phyloP scores from a whole-genome alignment of 2,888 invertebrate species.

The Drosophila helvetica region DNA sequence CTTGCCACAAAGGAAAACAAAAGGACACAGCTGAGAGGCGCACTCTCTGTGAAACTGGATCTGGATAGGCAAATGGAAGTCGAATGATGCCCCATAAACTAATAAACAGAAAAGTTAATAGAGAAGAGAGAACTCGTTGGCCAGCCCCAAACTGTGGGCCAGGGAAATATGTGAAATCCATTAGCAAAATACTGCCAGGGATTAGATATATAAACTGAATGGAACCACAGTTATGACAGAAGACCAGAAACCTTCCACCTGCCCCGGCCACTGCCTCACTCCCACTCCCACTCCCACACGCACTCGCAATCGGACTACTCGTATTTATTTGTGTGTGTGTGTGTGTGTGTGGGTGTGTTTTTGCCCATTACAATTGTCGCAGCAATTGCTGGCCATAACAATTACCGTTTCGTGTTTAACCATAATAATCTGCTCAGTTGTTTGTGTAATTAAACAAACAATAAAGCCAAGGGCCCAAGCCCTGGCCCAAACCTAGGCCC shows the following conservation, averaged over 20 bases:
- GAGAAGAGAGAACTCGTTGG: slow-evolving; percentile 6
- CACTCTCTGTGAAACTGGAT: slow-evolving; percentile 7
- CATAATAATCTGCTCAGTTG: slow-evolving; percentile 73
- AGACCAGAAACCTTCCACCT: neutral
- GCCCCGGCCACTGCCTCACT: no score
- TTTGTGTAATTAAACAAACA: slow-evolving; percentile 76
- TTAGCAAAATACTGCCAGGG: slow-evolving; percentile 27
- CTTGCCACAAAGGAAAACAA: slow-evolving; percentile 41
- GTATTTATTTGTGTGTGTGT: slow-evolving; percentile 18
- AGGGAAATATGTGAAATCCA: slow-evolving; percentile 21
- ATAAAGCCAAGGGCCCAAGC: slow-evolving; percentile 45
- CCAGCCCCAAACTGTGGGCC: slow-evolving; percentile 9
- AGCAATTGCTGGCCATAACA: slow-evolving; percentile 67
- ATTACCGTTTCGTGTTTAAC: slow-evolving; percentile 77
- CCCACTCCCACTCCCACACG: neutral
- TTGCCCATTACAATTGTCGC: slow-evolving; percentile 54
- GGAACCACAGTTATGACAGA: slow-evolving; percentile 15
- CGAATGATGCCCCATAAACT: slow-evolving; percentile 21
- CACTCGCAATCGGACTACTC: neutral
- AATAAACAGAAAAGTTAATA: slow-evolving; percentile 24
- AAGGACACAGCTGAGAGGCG: slow-evolving; percentile 17
- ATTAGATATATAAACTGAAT: slow-evolving; percentile 17
- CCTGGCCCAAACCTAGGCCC: neutral
- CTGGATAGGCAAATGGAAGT: slow-evolving; percentile 23
- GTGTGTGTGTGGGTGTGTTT: slow-evolving; percentile 12